These are phyloP conservation scores for Cybosia mesomella DNA, from an alignment of 2,888 invertebrate genomes.

Conservation along the genomic window DNA sequence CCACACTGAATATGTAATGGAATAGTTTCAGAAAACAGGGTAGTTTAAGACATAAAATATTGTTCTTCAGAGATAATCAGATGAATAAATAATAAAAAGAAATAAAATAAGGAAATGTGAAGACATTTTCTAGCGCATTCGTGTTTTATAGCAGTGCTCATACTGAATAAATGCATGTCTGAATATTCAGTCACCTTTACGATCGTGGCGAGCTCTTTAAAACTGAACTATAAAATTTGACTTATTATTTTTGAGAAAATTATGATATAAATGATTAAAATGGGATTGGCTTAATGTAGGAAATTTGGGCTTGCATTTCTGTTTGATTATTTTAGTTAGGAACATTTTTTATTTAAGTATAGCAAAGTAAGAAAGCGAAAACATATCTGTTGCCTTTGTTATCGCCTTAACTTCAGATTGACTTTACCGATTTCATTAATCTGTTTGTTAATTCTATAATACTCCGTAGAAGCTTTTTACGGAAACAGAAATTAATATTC, in stretches of 20 bases:
- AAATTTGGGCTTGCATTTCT: too few species aligned
- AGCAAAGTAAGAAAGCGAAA: too few species aligned
- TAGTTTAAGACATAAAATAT: background rate
- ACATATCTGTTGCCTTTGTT: too few species aligned
- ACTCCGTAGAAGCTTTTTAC: too few species aligned
- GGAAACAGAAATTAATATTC: too few species aligned
- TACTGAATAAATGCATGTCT: constrained; percentile 11
- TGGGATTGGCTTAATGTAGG: too few species aligned
- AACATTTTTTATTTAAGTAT: too few species aligned
- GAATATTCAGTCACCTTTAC: constrained; percentile 7
- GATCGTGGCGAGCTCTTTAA: constrained; percentile 1
- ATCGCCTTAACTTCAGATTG: too few species aligned
- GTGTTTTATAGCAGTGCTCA: constrained; percentile 11
- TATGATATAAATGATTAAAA: background rate
- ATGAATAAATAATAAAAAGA: background rate
- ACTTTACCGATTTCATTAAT: too few species aligned
- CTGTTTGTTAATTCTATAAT: too few species aligned
- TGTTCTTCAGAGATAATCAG: background rate
- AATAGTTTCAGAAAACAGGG: background rate
- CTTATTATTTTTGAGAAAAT: background rate
- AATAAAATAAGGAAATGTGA: constrained; percentile 10
- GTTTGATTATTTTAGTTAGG: too few species aligned
- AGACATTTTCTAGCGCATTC: constrained; percentile 7
- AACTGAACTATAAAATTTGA: constrained; percentile 2
- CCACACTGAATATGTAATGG: background rate